Evolutionary conservation across 2,888 invertebrate species (phyloP).

Genomic region (Ornithoptera alexandrae): DNA sequence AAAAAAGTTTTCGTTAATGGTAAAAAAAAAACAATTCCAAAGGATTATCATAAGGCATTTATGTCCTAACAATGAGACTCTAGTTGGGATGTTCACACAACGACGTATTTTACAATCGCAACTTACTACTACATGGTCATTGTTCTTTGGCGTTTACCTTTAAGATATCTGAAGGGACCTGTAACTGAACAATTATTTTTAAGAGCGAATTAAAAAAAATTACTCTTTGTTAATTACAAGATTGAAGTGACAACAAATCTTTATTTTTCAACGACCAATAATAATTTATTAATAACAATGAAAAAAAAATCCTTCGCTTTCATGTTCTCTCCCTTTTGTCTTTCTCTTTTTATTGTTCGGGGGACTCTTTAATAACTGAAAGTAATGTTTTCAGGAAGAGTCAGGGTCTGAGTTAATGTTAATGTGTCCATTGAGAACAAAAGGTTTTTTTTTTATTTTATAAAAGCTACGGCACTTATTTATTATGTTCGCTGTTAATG

Average conservation of each 20-base stretch:
- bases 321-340: slow-evolving; percentile 6
- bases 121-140: too few species aligned
- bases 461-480: not conserved
- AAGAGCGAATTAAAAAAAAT: too few species aligned
- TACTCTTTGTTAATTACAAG: too few species aligned
- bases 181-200: too few species aligned
- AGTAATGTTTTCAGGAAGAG: slow-evolving; percentile 13
- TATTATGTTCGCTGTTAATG: not conserved
- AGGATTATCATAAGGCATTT: too few species aligned
- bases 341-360: slow-evolving; percentile 8
- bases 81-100: too few species aligned
- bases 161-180: too few species aligned
- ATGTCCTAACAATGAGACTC: too few species aligned
- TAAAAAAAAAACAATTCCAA: too few species aligned
- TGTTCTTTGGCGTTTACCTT: too few species aligned
- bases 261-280: slow-evolving; percentile 1
- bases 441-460: slow-evolving; percentile 1
- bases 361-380: slow-evolving; percentile 19
- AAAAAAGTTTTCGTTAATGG: too few species aligned
- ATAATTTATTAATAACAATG: not conserved
- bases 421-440: slow-evolving; percentile 15
- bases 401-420: slow-evolving; percentile 13
- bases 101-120: too few species aligned
- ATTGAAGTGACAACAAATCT: not conserved
- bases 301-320: not conserved